Evolutionary conservation across 2,888 invertebrate genomes (phyloP).

Genomic region (Synanthedon tipuliformis): DNA sequence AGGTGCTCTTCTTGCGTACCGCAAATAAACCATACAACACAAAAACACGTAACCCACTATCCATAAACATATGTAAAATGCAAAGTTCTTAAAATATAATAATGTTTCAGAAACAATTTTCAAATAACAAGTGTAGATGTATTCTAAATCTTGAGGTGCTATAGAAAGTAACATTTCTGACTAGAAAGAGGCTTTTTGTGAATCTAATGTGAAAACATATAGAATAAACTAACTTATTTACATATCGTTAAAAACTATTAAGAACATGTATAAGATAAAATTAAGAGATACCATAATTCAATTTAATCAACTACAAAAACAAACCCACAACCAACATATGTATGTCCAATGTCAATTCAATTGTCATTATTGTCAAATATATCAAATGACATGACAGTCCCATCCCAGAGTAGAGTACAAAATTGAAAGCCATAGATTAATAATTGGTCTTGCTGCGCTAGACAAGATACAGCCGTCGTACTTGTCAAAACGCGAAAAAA

Average conservation of each 20-base stretch:
- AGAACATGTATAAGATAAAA: too few species aligned
- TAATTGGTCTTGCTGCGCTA: too few species aligned
- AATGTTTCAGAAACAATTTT: slow-evolving; percentile 43
- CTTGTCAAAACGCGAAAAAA: too few species aligned
- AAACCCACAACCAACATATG: too few species aligned
- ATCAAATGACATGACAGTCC: too few species aligned
- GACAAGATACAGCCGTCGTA: too few species aligned
- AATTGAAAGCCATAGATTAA: too few species aligned
- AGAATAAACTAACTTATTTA: neutral
- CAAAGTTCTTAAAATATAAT: slow-evolving; percentile 49
- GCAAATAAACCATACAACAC: slow-evolving; percentile 64
- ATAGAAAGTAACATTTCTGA: slow-evolving; percentile 52
- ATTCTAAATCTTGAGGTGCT: slow-evolving; percentile 30
- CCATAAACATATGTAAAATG: slow-evolving; percentile 66
- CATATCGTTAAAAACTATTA: neutral
- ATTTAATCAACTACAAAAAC: too few species aligned
- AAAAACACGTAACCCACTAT: slow-evolving; percentile 58
- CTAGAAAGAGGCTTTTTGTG: slow-evolving; percentile 16
- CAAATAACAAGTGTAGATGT: slow-evolving; percentile 43
- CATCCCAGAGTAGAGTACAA: too few species aligned
- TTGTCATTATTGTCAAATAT: too few species aligned
- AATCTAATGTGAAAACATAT: neutral
- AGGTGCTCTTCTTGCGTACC: slow-evolving; percentile 59
- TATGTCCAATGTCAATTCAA: too few species aligned
- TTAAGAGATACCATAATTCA: too few species aligned